Evolutionary conservation across 1,140 invertebrate species (phyloP), one percentile per base, ranked within the genome.

Genomic region (Drosophila orena): DNA sequence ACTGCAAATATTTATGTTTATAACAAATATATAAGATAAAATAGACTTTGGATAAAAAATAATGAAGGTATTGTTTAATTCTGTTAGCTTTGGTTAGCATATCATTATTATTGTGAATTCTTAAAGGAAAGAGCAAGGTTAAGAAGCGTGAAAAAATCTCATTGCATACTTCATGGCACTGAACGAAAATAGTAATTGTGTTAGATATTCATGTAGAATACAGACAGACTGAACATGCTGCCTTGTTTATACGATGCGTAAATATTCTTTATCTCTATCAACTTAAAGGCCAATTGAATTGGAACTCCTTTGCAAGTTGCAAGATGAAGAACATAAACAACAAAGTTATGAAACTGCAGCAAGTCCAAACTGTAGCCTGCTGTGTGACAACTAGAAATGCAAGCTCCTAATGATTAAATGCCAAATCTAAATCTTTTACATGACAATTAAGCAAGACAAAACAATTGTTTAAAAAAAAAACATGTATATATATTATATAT

Each of bases 1-100:
- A 92, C 92, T 92, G 92, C 62, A 92, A 92, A 92, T 86, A 90
- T 91, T 83, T 86, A 60, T 86, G 61, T 83, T 77, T 86, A 64
- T 65, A 60, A 76, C 73, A 74, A 71, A 74, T 60, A 62, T 76
- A 77, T 84, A 77, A 73, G 44, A 83, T 78, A 77, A 75, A 76
- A 71, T 73, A 35, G 40, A 55, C 30, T 70, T 71, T n/a, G 50
- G 17, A 47, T 50, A 61, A 77, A 74, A 69, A 49, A 44, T 50
- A 44, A 46, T 62, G 46, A 53, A 77, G 44, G 66, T n/a, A 50
- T 34, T 56, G 10, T 42, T 70, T 46, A 70, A 38, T 40, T 71
- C 68, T 91, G 71, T 75, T 76, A 76, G 62, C 60, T 71, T 40
- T 69, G 50, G 50, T 70, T 56, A 44, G 27, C 24, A 40, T 47